These are phyloP conservation scores for Bufo gargarizans DNA, from an alignment of 2,113 vertebrate genomes.

Conservation along the genomic window DNA sequence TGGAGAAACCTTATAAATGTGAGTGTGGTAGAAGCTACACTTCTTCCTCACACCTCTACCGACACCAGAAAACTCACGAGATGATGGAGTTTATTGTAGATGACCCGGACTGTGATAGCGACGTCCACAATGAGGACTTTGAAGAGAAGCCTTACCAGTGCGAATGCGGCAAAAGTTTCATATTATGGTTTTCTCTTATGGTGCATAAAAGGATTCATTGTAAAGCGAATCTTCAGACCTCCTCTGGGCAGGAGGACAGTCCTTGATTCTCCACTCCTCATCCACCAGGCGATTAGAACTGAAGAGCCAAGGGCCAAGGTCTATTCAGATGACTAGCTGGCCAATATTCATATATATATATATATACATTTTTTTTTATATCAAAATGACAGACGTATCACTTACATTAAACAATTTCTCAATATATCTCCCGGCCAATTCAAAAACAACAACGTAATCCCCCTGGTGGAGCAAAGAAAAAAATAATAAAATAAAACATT, in stretches of 20 bases:
- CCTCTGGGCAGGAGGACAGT: not conserved
- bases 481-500: too few species aligned
- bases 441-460: too few species aligned
- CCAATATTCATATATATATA: too few species aligned
- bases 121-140: not conserved
- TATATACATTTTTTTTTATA: too few species aligned
- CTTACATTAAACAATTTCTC: too few species aligned
- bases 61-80: not conserved
- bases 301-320: not conserved
- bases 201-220: constrained; percentile 22
- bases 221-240: not conserved
- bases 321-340: not conserved
- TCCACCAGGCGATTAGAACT: not conserved
- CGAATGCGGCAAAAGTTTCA: not conserved
- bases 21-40: constrained; percentile 1
- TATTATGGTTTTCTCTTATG: not conserved
- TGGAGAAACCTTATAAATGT: constrained; percentile 9
- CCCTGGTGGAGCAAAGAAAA: too few species aligned
- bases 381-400: too few species aligned
- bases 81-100: not conserved
- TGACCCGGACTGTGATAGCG: not conserved
- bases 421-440: too few species aligned
- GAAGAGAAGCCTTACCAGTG: not conserved
- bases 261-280: not conserved
- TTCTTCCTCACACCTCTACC: not conserved